Base-by-base conservation (phyloP, 2,797 vertebrate genomes). In the Neopelma chrysocephalum region DNA sequence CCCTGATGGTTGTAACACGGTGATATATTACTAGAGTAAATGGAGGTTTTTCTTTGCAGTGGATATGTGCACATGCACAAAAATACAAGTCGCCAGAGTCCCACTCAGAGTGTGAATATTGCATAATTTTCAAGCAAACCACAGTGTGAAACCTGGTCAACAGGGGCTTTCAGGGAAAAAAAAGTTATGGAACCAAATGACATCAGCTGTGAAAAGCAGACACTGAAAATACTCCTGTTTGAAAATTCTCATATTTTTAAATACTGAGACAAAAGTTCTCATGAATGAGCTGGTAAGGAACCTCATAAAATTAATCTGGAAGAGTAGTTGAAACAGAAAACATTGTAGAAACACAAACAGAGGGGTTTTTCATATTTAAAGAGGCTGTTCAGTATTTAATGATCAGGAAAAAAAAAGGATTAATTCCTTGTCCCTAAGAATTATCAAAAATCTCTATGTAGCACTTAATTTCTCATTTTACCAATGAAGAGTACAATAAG, bases 11-110 rank as follows among this genome's bases (percentile, higher is more conserved):
- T 97, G 87, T 97, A 97, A 97, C 96, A 90, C 77, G 45, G 93
- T 98, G 96, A 98, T 98, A 96, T 97, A 97, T 97, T 93, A 94
- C 95, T 56, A 36, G 25, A 91, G 66, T 94, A 94, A 93, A 43
- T 48, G 83, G 84, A 40, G 25, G 58, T 72, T 97, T 97, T 96
- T 89, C 85, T 96, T 89, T 87, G 51, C 68, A 64, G 70, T 81
- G 50, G 58, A 93, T 95, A 87, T 58, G 75, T 96, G 77, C 13
- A 57, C 6, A 4, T 48, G 73, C n/a, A n/a, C 42, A 76, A 36
- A 62, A 87, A 66, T 76, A 68, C 34, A 94, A 77, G 64, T 94
- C 73, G 71, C 60, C 12, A 9, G 68, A 80, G 64, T 81, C 36
- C 38, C 27, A 56, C 20, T 43, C 26, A 54, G 48, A 92, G 11